Evolutionary conservation across 2,888 invertebrate genomes (phyloP), one percentile per base, ranked within the genome.

Genomic region (Cinara cedri): DNA sequence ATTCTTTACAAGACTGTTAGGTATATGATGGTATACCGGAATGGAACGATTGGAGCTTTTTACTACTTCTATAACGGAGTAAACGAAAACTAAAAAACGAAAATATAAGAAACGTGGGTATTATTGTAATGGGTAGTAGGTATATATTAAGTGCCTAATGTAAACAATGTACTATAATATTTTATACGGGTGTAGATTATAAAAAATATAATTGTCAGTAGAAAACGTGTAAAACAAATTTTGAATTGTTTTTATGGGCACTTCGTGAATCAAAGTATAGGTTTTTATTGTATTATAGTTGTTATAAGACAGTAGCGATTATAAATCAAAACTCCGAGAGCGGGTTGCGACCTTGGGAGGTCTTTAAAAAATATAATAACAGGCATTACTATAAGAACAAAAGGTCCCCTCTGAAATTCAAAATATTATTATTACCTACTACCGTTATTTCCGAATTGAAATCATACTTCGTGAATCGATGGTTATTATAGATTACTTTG

Each of bases 261-360:
- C 21, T 13, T 63, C 21, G 13, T n/a, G 42, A 14, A 11, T 54
- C 8, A 63, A 74, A 75, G 63, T 74, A 74, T 74, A 65, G 54
- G 51, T 51, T 65, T 74, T 46, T 57, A 55, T 26, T n/a, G 16
- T 66, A 46, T 57, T 62, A 21, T 26, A 26, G 11, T n/a, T 51
- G 26, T 34, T 49, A 49, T 62, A 49, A 49, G 63, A 75, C 74
- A 42, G 74, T 75, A 75, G 74, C 74, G 74, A 51, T 75, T 75
- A 75, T 65, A 75, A 75, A 65, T 75, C 63, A 75, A 75, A 75
- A 65, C 51, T 44, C 66, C 19, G 54, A 65, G 44, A 75, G 10
- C 6, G 1, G 46, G 19, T 51, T 57, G 19, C 57, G 16, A 46
- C 66, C 63, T 54, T 63, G 54, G 49, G 13, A 70, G 49, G 60